Evolutionary conservation across 1,140 invertebrate genomes (phyloP).

Genomic region (Tyrophagus putrescentiae): DNA sequence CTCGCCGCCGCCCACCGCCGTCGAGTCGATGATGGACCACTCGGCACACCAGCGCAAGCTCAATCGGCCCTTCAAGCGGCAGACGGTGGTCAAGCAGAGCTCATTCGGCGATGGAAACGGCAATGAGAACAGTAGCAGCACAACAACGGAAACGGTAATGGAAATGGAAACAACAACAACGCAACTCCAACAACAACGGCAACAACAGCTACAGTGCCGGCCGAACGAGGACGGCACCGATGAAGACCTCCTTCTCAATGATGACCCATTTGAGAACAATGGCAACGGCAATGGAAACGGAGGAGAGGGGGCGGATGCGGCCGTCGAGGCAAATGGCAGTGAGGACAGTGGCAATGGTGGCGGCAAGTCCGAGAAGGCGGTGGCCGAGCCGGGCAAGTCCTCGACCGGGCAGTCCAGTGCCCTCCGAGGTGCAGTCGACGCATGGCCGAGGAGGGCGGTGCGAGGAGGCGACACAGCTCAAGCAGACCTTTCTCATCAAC

Average conservation of each 20-base stretch:
- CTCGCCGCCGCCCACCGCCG: slow-evolving; percentile 79
- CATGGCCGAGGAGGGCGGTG: not conserved
- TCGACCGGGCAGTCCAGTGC: not conserved
- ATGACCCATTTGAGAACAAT: too few species aligned
- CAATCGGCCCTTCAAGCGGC: slow-evolving; percentile 44
- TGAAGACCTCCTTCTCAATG: too few species aligned
- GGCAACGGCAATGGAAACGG: too few species aligned
- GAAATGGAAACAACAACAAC: too few species aligned
- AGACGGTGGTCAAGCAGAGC: slow-evolving; percentile 31
- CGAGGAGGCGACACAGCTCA: not conserved
- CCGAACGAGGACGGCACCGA: too few species aligned
- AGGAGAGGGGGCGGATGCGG: slow-evolving; percentile 31
- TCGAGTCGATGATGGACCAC: slow-evolving; percentile 78
- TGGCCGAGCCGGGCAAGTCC: not conserved
- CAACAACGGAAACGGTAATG: slow-evolving; percentile 6
- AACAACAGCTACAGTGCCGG: too few species aligned
- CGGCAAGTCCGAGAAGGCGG: slow-evolving; percentile 17
- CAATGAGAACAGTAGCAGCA: not conserved
- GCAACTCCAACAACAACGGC: too few species aligned
- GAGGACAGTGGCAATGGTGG: slow-evolving; percentile 47
- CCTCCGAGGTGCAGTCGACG: not conserved
- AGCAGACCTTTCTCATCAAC: too few species aligned
- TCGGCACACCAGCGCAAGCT: slow-evolving; percentile 59
- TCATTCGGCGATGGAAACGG: slow-evolving; percentile 13
- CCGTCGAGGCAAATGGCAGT: slow-evolving; percentile 34